phyloP scores from a whole-genome alignment of 2,888 invertebrate genomes.

The Agrotis puta region DNA sequence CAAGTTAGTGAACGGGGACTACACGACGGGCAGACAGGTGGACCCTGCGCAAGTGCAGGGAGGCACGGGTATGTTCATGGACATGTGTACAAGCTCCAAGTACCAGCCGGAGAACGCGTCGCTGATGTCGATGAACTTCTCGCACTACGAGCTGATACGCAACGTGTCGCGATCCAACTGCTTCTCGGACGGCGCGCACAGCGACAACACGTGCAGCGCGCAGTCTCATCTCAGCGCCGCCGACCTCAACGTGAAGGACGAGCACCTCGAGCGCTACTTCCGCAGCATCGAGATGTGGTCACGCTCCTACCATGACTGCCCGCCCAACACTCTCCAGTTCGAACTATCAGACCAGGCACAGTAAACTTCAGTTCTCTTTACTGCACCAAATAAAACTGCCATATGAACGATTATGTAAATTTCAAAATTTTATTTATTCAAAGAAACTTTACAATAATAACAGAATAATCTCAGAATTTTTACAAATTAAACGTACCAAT shows the following conservation, averaged over 20 bases:
- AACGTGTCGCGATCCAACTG: constrained; percentile 83
- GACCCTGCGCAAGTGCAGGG: constrained; percentile 57
- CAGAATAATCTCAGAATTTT: constrained; percentile 88
- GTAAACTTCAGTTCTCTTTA: constrained; percentile 26
- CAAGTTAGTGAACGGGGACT: constrained; percentile 77
- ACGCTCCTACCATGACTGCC: constrained; percentile 66
- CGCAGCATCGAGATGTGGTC: constrained; percentile 85
- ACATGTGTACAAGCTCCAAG: constrained; percentile 68
- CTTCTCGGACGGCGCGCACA: constrained; percentile 82
- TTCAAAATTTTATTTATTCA: constrained; percentile 90
- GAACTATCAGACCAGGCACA: constrained; percentile 70
- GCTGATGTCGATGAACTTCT: constrained; percentile 85
- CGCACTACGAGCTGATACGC: constrained; percentile 84
- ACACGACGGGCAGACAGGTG: constrained; percentile 58
- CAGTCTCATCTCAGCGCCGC: constrained; percentile 64
- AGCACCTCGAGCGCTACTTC: constrained; percentile 85
- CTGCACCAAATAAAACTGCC: constrained; percentile 79
- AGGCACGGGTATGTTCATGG: constrained; percentile 74
- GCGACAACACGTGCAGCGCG: constrained; percentile 77
- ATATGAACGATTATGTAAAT: constrained; percentile 90
- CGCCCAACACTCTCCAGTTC: constrained; percentile 67
- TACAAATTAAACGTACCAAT: constrained; percentile 89
- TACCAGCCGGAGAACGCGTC: constrained; percentile 76
- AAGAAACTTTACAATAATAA: constrained; percentile 90
- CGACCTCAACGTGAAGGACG: constrained; percentile 77